Evolutionary conservation across 2,113 vertebrate species (phyloP), one percentile per base, ranked within the genome.

Genomic region (Hyperoodon ampullatus): DNA sequence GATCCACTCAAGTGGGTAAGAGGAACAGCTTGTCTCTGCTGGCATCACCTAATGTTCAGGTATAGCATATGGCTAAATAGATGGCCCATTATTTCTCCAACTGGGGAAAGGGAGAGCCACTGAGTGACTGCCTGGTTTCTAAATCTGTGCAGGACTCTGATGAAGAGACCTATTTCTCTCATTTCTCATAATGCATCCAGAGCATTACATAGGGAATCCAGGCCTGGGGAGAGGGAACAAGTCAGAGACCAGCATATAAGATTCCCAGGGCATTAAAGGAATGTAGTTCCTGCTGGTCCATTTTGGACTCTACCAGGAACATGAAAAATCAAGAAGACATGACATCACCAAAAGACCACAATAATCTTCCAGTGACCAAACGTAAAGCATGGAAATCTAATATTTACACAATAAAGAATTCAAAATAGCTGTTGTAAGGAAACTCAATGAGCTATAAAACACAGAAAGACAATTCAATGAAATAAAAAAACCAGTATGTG

Each of bases 401-500:
- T n/a, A 78, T 55, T 78, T 14, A 55, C 12, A 78, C 18, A 78
- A 8, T 14, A 55, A 78, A 23, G 50, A 78, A 55, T 55, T 55
- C 33, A 78, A 55, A 78, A n/a, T 14, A 78, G 47, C 50, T 55
- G 30, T 53, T 78, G 10, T 78, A 78, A 55, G 75, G 75, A 55
- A 78, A 77, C 74, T 53, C 28, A 60, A 23, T 21, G 19, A 53
- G 30, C 74, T 77, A 53, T 21, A 77, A 53, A 53, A 33, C 44
- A 53, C 28, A 33, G 74, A 77, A 77, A 77, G 30, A 21, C 5
- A 77, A 77, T 21, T 77, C 28, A 77, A 77, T 33, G 16, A 77
- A 21, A 21, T 33, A 4, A 39, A 0, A 2, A 55, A n/a, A 30
- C 33, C 33, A 53, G 5, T 19, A 13, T n/a, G 10, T 23, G 30